These are phyloP conservation scores for Orientallactaga bullata DNA, from an alignment of 2,113 vertebrate genomes.

Conservation along the genomic window DNA sequence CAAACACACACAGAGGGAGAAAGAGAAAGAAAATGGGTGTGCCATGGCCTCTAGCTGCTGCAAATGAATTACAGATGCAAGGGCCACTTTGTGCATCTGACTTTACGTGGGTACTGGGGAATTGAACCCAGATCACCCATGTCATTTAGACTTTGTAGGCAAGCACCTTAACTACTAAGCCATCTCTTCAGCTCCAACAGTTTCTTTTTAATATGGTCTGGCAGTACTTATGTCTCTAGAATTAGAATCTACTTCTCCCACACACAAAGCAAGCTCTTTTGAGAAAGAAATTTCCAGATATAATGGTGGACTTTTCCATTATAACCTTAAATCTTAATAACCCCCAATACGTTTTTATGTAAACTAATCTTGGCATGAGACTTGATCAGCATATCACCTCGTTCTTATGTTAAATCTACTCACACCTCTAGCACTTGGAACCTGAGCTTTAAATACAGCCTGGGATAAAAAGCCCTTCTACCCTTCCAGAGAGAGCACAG, in stretches of 20 bases:
- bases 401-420: not conserved
- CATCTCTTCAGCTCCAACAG: not conserved
- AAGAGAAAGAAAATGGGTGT: too few species aligned
- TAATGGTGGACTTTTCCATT: not conserved
- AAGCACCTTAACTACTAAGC: too few species aligned
- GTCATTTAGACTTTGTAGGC: too few species aligned
- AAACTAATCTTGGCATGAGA: not conserved
- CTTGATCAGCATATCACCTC: not conserved
- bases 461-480: not conserved
- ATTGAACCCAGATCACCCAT: too few species aligned
- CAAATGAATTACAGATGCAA: too few species aligned
- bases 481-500: not conserved
- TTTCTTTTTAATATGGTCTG: slow-evolving; percentile 39
- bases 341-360: not conserved
- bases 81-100: too few species aligned
- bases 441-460: not conserved
- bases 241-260: not conserved
- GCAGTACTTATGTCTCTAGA: not conserved
- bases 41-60: too few species aligned
- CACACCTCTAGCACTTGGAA: not conserved
- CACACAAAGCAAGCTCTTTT: slow-evolving; percentile 8
- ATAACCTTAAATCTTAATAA: slow-evolving; percentile 29
- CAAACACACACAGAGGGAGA: too few species aligned
- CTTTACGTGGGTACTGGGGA: too few species aligned
- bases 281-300: not conserved